Percentiles rank a stretch among this genome's conserved stretches.
phyloP scores from a whole-genome alignment of 1,140 invertebrate species.

The Anagrus nilaparvatae region DNA sequence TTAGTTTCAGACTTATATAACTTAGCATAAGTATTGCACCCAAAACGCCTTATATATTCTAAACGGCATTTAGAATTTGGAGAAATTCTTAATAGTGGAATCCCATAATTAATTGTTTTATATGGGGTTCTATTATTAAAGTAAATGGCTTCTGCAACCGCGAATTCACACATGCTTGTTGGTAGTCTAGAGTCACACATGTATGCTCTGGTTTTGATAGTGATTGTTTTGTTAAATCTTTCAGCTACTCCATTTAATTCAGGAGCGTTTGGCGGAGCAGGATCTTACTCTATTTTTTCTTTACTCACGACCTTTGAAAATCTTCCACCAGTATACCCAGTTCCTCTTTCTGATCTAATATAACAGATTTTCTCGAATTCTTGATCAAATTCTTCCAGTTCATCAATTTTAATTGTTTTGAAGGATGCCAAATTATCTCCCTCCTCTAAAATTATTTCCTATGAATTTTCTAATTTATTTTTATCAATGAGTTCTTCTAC shows the following conservation, averaged over 20 bases:
- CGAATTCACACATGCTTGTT: conserved; percentile 27
- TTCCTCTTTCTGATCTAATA: no score
- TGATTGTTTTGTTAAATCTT: conserved; percentile 18
- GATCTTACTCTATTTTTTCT: no score
- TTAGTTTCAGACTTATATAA: background rate
- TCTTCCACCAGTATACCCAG: no score
- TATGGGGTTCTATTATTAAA: conserved; percentile 18
- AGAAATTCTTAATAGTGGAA: conserved; percentile 1
- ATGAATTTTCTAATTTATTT: no score
- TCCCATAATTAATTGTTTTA: conserved; percentile 6
- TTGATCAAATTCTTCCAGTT: no score
- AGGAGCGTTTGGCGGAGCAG: no score
- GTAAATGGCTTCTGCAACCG: conserved; percentile 22
- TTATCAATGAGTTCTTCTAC: no score
- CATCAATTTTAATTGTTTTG: no score
- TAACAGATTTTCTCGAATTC: no score
- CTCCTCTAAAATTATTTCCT: no score
- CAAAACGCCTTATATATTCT: conserved; percentile 7
- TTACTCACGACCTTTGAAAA: no score
- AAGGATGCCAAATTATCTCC: no score
- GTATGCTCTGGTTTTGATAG: conserved; percentile 20
- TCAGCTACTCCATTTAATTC: conserved; percentile 8
- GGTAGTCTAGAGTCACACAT: conserved; percentile 23
- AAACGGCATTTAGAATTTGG: conserved; percentile 5
- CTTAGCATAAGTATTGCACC: conserved; percentile 2